Conservation (phyloP, 2,888 invertebrate genomes). For the Tridacna crocea region DNA sequence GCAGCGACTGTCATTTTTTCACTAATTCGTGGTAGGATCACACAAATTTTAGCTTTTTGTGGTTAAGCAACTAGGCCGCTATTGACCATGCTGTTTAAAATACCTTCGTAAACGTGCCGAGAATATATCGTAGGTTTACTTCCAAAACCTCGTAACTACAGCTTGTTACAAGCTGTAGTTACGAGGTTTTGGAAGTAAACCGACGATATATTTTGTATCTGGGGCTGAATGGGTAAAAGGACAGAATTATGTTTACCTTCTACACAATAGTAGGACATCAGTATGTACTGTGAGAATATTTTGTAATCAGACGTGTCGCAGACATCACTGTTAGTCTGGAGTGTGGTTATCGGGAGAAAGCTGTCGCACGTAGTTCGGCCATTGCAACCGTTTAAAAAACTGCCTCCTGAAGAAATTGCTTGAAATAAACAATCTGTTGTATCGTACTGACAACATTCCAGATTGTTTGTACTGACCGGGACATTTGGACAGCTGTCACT, state of each 20-base stretch:
- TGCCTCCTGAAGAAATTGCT: background rate
- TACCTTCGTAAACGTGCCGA: too few relatives aligned
- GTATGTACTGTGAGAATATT: constrained; percentile 6
- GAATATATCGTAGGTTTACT: too few relatives aligned
- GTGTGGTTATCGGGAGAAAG: background rate
- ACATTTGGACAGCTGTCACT: background rate
- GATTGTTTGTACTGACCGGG: background rate
- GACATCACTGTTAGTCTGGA: background rate
- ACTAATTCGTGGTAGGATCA: too few relatives aligned
- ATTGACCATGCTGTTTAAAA: too few relatives aligned
- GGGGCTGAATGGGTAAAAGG: too few relatives aligned
- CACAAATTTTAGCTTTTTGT: too few relatives aligned
- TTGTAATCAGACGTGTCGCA: background rate
- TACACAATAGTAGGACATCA: constrained; percentile 5
- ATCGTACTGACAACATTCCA: constrained; percentile 4
- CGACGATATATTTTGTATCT: too few relatives aligned
- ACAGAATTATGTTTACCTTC: background rate
- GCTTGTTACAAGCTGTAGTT: too few relatives aligned
- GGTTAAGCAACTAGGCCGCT: too few relatives aligned
- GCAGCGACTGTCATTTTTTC: too few relatives aligned
- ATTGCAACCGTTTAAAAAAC: background rate
- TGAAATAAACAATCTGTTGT: constrained; percentile 1
- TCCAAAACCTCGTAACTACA: too few relatives aligned
- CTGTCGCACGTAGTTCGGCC: background rate
- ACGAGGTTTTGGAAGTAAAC: too few relatives aligned